These are phyloP conservation scores for Chaunax sp. DNA, from an alignment of 2,797 vertebrate genomes.

Conservation along the genomic window DNA sequence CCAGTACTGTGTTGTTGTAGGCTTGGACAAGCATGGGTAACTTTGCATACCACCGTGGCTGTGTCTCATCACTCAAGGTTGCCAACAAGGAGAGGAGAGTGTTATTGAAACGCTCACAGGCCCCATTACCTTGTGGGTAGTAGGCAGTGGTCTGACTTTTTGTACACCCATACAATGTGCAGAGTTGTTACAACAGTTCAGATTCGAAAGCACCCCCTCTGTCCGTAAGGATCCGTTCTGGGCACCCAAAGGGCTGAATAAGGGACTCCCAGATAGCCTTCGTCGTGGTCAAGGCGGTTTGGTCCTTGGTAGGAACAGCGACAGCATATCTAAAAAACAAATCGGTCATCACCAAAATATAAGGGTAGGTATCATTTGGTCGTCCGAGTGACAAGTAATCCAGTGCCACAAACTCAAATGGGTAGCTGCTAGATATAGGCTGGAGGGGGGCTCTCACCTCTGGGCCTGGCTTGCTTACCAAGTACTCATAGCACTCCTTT, in stretches of 20 bases:
- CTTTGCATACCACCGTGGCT: no score
- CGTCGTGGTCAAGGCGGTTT: background rate
- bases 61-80: no score
- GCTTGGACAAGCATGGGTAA: no score
- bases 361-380: background rate
- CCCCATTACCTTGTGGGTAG: no score
- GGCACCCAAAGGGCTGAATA: constrained; percentile 3
- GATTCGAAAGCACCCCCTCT: constrained; percentile 2
- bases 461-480: background rate
- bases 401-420: constrained; percentile 11
- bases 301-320: constrained; percentile 3
- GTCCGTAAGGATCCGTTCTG: background rate
- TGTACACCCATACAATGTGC: background rate
- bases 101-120: no score
- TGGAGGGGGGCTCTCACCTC: background rate
- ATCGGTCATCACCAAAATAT: constrained; percentile 22
- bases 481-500: no score
- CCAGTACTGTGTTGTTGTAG: no score
- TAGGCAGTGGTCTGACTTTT: background rate
- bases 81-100: no score
- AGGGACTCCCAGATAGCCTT: background rate
- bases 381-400: constrained; percentile 5
- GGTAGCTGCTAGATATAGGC: background rate
- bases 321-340: constrained; percentile 9
- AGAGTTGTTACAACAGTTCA: rapidly evolving